Evolutionary conservation across 2,888 invertebrate genomes (phyloP).

Genomic region (Caenorhabditis angaria): DNA sequence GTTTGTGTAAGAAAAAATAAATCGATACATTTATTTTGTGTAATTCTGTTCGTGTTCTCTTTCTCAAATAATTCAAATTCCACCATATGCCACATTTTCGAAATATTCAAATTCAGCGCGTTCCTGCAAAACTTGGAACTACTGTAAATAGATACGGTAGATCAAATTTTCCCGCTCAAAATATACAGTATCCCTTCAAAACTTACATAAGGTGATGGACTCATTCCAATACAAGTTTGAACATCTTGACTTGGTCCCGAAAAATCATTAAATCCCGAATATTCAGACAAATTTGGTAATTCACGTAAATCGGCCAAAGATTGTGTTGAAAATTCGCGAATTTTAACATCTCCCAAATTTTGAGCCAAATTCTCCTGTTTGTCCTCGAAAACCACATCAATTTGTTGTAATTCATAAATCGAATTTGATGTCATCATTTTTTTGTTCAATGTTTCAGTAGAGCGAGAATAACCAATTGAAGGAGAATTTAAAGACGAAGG

Average conservation of each 20-base stretch:
- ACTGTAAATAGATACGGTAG: too few species aligned
- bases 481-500: background rate
- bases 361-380: background rate
- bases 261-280: constrained; percentile 16
- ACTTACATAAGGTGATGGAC: constrained; percentile 12
- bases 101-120: constrained; percentile 19
- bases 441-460: constrained; percentile 22
- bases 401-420: constrained; percentile 29
- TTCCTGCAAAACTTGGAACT: constrained; percentile 10
- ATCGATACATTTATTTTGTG: background rate
- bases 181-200: background rate
- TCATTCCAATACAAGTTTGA: constrained; percentile 24
- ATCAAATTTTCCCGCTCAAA: too few species aligned
- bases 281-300: constrained; percentile 24
- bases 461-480: background rate
- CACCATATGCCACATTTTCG: constrained; percentile 32
- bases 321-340: constrained; percentile 32
- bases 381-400: constrained; percentile 13
- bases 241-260: constrained; percentile 24
- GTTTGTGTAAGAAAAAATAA: background rate
- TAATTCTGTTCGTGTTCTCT: background rate
- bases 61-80: constrained; percentile 10
- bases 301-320: constrained; percentile 32
- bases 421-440: constrained; percentile 32
- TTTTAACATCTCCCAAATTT: too few species aligned